A percentile compares a stretch with the other conserved stretches of the same genome.
These are phyloP conservation scores for Mechanitis mazaeus DNA, from an alignment of 2,888 invertebrate genomes.

Conservation along the genomic window DNA sequence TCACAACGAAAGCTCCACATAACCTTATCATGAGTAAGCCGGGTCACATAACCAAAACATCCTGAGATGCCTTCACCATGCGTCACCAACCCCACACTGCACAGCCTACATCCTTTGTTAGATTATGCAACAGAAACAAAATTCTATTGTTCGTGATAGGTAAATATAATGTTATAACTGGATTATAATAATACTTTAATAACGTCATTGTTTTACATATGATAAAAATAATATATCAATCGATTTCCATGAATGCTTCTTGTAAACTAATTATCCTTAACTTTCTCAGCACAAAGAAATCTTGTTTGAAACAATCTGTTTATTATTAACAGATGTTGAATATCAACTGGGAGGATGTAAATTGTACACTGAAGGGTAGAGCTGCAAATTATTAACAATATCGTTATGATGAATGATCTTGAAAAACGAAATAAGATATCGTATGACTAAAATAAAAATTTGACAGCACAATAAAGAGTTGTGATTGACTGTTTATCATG, in stretches of 20 bases:
- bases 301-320: constrained; percentile 16
- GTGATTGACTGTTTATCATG: no score
- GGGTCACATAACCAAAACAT: constrained; percentile 34
- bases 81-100: constrained; percentile 26
- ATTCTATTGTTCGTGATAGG: constrained; percentile 8
- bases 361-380: no score
- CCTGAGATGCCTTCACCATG: constrained; percentile 29
- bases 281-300: constrained; percentile 25
- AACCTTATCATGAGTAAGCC: constrained; percentile 34
- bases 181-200: background rate
- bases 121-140: constrained; percentile 16
- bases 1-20: constrained; percentile 20
- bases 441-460: no score
- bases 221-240: background rate
- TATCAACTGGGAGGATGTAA: constrained; percentile 2
- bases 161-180: constrained; percentile 6
- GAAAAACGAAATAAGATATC: no score
- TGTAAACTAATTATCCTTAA: constrained; percentile 14
- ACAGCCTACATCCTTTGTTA: constrained; percentile 36
- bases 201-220: no score
- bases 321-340: constrained; percentile 21
- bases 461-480: no score
- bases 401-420: no score
- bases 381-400: no score
- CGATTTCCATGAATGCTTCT: constrained; percentile 10